These are phyloP conservation scores for Ceyx cyanopectus DNA, from an alignment of 2,113 vertebrate species.

Conservation along the genomic window DNA sequence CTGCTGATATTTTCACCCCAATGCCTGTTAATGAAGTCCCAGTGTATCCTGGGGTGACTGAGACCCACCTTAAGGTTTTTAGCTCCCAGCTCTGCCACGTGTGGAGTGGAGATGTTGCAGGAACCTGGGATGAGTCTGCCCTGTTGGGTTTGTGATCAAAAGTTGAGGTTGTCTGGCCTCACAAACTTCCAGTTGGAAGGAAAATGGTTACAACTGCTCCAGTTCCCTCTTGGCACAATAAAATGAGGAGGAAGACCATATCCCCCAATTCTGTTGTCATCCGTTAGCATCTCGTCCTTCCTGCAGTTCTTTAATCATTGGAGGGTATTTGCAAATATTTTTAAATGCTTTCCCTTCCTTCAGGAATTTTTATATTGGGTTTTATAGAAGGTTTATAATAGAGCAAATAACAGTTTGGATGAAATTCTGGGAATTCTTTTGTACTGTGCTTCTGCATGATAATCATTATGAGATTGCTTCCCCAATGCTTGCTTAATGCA, in stretches of 20 bases:
- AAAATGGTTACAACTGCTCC: background rate
- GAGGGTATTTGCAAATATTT: conserved; percentile 77
- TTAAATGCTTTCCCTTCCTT: conserved; percentile 72
- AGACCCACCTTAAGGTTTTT: fast-evolving
- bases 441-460: conserved; percentile 67
- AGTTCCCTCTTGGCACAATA: background rate
- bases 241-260: background rate
- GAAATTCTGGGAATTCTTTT: conserved; percentile 81
- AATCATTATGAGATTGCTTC: conserved; percentile 78
- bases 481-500: conserved; percentile 79
- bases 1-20: background rate
- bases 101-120: background rate
- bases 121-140: background rate
- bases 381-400: conserved; percentile 81
- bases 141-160: background rate
- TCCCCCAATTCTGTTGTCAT: conserved; percentile 10
- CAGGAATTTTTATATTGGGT: conserved; percentile 78
- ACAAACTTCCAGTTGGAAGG: background rate
- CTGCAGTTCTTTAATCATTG: conserved; percentile 71
- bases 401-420: conserved; percentile 80
- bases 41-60: fast-evolving
- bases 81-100: background rate
- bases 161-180: background rate
- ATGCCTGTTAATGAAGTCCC: background rate
- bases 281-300: conserved; percentile 43